Evolutionary conservation across 2,113 vertebrate species (phyloP).

Genomic region (Rana temporaria): DNA sequence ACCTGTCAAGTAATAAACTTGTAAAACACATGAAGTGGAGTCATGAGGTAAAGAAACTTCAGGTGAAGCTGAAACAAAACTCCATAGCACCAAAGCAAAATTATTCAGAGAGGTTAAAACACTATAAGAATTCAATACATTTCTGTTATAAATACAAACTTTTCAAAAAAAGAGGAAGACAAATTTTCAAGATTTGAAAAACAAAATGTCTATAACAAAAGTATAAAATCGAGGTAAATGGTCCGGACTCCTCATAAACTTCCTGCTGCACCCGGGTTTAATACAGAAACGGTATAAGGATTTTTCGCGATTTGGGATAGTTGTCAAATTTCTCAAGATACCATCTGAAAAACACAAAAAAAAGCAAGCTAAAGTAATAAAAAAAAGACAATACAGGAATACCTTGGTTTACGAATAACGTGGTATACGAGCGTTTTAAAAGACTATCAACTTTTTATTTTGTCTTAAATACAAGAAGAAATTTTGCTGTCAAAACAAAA

Average conservation of each 20-base stretch:
- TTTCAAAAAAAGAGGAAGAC: neutral
- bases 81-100: neutral
- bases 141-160: neutral
- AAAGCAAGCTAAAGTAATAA: no score
- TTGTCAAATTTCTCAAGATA: conserved; percentile 92
- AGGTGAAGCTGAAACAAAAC: neutral
- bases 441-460: no score
- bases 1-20: neutral
- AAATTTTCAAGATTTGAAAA: neutral
- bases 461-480: no score
- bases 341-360: conserved; percentile 80
- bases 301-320: conserved; percentile 89
- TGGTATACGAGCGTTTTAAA: neutral
- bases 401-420: no score
- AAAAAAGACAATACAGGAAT: neutral
- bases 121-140: neutral
- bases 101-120: no score
- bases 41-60: neutral
- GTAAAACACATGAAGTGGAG: neutral
- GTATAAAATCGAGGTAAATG: neutral
- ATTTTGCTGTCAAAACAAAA: no score
- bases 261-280: conserved; percentile 64
- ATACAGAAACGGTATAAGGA: conserved; percentile 86
- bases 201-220: neutral
- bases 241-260: neutral